Conservation (phyloP, 2,797 vertebrate species). For the Anableps anableps region DNA sequence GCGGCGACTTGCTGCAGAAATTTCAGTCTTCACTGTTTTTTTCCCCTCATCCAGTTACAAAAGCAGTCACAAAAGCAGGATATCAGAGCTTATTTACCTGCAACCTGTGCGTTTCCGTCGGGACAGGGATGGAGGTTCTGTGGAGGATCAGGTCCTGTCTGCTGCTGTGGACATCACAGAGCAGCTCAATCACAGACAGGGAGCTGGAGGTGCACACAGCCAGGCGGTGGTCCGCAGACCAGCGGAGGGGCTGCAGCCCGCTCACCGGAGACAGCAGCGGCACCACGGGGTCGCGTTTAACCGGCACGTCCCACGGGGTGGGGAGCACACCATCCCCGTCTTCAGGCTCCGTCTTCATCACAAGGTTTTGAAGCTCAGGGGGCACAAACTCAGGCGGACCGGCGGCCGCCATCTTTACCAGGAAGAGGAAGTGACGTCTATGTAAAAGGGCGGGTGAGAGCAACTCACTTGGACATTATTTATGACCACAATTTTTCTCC, state of each 20-base stretch:
- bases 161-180: conserved; percentile 86
- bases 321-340: conserved; percentile 46
- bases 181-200: conserved; percentile 88
- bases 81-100: conserved; percentile 75
- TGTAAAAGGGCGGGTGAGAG: not conserved
- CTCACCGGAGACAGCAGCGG: conserved; percentile 84
- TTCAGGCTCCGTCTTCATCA: conserved; percentile 61
- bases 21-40: not conserved
- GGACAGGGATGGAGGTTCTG: conserved; percentile 87
- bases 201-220: conserved; percentile 87
- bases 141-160: conserved; percentile 88
- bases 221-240: conserved; percentile 94
- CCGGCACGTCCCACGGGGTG: conserved; percentile 36
- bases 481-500: not conserved
- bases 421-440: conserved; percentile 63
- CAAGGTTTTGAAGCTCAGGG: conserved; percentile 10
- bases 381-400: conserved; percentile 4
- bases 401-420: conserved; percentile 78
- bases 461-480: conserved; percentile 5
- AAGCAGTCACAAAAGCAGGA: not conserved
- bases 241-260: conserved; percentile 89
- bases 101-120: conserved; percentile 73
- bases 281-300: conserved; percentile 84
- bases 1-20: too few species aligned
- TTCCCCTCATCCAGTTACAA: too few species aligned